Evolutionary conservation across 2,888 invertebrate genomes (phyloP), one percentile per base, ranked within the genome.

Genomic region (Cerastis leucographa): DNA sequence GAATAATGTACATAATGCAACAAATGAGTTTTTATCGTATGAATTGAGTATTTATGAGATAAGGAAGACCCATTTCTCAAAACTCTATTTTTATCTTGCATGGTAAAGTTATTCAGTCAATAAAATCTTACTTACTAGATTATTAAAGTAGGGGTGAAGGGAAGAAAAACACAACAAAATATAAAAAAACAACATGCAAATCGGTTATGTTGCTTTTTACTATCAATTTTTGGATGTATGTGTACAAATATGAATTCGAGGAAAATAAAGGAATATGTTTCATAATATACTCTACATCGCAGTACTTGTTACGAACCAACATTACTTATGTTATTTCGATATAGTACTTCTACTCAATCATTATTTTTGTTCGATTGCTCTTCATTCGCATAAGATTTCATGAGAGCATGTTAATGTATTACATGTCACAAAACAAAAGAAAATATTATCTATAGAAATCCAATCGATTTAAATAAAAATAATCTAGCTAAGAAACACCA

Each of bases 121-220:
- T 83, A 81, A 86, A 88, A 81, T 82, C 87, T 85, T 83, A 82
- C 79, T 80, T 78, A 66, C 81, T 86, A 88, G 62, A 69, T 80
- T 80, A 78, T 81, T 77, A 73, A 83, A 85, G 86, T 86, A 84
- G 88, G 88, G 89, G 84, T 89, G 87, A 81, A 89, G 82, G 90
- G 86, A 81, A 89, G 77, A 88, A 89, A 89, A 92, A 91, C 86
- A 90, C 84, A 90, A 90, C 84, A 84, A 85, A 88, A 82, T 87
- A 86, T 91, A 94, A 93, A 95, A 93, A 95, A 96, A 96, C 94
- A 94, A 95, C 93, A 93, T 90, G 91, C 89, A 91, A 88, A 92
- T 96, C 94, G 95, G 96, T 96, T 96, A 96, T 95, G 96, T 96
- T 96, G 96, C 94, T 95, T 96, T 96, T 96, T 96, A 96, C 96